Percentiles rank a stretch among this genome's conserved stretches.
These are phyloP conservation scores for Scaeva pyrastri DNA, from an alignment of 2,888 invertebrate genomes.

Conservation along the genomic window DNA sequence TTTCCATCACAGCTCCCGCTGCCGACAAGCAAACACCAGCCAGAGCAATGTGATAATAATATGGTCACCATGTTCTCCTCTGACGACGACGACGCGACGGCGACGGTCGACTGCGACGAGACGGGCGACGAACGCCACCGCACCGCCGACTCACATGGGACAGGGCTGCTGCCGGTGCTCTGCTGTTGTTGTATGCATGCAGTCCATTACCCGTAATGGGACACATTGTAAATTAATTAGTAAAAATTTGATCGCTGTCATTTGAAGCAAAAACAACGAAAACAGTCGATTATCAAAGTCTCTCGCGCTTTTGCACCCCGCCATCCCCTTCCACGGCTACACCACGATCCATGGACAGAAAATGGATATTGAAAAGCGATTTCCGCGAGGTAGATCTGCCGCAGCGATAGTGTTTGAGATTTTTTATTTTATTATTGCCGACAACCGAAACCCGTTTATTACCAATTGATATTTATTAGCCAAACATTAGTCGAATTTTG, in stretches of 20 bases:
- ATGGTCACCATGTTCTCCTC: constrained; percentile 29
- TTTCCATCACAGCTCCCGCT: constrained; percentile 57
- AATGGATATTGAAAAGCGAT: constrained; percentile 74
- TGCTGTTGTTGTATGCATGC: constrained; percentile 30
- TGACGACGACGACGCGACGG: constrained; percentile 6
- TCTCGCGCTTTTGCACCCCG: constrained; percentile 23
- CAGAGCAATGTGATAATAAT: constrained; percentile 17
- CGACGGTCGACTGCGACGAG: neutral
- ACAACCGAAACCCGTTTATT: constrained; percentile 74
- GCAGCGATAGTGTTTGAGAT: constrained; percentile 59
- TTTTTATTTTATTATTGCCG: constrained; percentile 75
- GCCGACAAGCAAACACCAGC: constrained; percentile 14
- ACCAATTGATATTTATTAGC: constrained; percentile 76
- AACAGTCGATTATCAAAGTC: constrained; percentile 47
- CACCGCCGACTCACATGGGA: neutral
- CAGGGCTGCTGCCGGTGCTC: neutral
- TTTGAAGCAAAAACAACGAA: constrained; percentile 45
- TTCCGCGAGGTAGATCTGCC: constrained; percentile 73
- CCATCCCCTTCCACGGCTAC: neutral
- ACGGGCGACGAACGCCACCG: too few relatives aligned
- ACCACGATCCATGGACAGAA: neutral
- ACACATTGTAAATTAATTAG: constrained; percentile 76
- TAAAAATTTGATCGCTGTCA: constrained; percentile 75
- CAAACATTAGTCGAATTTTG: constrained; percentile 75
- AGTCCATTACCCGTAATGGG: constrained; percentile 72